A percentile compares a stretch with the other conserved stretches of the same genome.
Conservation (phyloP, 2,797 vertebrate genomes). For the Eulemur coronatus region DNA sequence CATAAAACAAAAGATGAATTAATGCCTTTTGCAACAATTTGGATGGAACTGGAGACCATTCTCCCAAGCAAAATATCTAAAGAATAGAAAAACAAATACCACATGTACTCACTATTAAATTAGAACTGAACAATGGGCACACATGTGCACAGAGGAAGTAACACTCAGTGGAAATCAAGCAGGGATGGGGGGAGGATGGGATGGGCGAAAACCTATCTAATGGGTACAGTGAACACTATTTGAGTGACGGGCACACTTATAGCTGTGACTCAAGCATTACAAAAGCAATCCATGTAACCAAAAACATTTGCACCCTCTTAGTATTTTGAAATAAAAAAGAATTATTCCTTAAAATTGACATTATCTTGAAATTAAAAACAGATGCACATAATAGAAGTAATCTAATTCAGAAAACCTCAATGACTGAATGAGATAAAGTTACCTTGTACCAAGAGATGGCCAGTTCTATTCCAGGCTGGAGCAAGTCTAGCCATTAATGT, state of each 20-base stretch:
- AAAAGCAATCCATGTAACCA: neutral
- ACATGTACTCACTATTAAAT: neutral
- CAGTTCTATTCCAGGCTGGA: slow-evolving; percentile 93
- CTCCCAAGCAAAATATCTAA: neutral
- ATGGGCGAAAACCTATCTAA: neutral
- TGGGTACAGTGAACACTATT: neutral
- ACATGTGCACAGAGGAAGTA: neutral
- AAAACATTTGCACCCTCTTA: neutral
- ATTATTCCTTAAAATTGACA: neutral
- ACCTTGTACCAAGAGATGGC: slow-evolving; percentile 92
- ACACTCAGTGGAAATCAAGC: neutral
- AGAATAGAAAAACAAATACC: neutral
- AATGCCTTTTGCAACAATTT: neutral
- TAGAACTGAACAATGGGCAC: neutral
- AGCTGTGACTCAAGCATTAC: neutral
- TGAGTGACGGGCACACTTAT: neutral
- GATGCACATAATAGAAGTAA: neutral
- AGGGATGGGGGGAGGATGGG: neutral
- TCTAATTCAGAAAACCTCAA: neutral
- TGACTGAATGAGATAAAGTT: slow-evolving; percentile 18
- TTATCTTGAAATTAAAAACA: slow-evolving; percentile 33
- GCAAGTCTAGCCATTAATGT: slow-evolving; percentile 88
- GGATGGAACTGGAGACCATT: neutral
- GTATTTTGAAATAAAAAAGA: neutral
- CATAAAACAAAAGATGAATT: neutral